Percentiles rank a stretch among this genome's conserved stretches.
These are phyloP conservation scores for Andrena praecox DNA, from an alignment of 2,888 invertebrate genomes.

Conservation along the genomic window DNA sequence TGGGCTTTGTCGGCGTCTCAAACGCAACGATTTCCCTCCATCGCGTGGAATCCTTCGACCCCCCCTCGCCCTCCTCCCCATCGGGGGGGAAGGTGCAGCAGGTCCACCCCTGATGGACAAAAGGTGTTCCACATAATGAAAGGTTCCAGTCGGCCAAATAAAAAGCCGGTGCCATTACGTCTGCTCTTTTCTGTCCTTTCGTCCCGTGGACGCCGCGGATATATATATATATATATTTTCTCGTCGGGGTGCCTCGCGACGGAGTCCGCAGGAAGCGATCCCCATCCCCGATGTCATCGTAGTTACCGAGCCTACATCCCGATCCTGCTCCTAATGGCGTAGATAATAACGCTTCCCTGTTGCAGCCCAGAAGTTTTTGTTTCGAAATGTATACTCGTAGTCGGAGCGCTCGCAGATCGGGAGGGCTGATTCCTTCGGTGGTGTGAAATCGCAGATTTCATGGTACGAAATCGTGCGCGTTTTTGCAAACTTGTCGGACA, in stretches of 20 bases:
- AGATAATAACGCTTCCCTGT: slow-evolving; percentile 55
- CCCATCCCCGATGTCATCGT: slow-evolving; percentile 6
- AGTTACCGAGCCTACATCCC: slow-evolving; percentile 42
- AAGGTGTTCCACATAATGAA: slow-evolving; percentile 78
- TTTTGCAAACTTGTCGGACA: slow-evolving; percentile 11
- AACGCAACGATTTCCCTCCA: slow-evolving; percentile 56
- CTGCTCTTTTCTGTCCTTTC: slow-evolving; percentile 40
- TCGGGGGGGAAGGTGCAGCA: slow-evolving; percentile 39
- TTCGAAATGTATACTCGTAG: slow-evolving; percentile 6
- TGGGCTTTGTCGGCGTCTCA: slow-evolving; percentile 55
- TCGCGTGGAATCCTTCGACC: slow-evolving; percentile 56
- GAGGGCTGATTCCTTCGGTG: neutral
- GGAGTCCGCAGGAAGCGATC: slow-evolving; percentile 34
- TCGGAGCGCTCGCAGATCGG: neutral
- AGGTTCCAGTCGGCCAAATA: slow-evolving; percentile 76
- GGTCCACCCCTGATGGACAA: slow-evolving; percentile 69
- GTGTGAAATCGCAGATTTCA: slow-evolving; percentile 22
- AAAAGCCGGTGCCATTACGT: slow-evolving; percentile 74
- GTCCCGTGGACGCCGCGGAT: neutral
- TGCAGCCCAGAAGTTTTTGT: slow-evolving; percentile 19
- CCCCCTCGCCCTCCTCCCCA: slow-evolving; percentile 51
- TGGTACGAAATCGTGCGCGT: slow-evolving; percentile 3
- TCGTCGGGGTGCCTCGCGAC: slow-evolving; percentile 15
- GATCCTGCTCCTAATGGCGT: slow-evolving; percentile 61
- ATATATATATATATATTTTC: slow-evolving; percentile 37